Evolutionary conservation across 2,888 invertebrate species (phyloP).

Genomic region (Branchipolynoe longqiensis): DNA sequence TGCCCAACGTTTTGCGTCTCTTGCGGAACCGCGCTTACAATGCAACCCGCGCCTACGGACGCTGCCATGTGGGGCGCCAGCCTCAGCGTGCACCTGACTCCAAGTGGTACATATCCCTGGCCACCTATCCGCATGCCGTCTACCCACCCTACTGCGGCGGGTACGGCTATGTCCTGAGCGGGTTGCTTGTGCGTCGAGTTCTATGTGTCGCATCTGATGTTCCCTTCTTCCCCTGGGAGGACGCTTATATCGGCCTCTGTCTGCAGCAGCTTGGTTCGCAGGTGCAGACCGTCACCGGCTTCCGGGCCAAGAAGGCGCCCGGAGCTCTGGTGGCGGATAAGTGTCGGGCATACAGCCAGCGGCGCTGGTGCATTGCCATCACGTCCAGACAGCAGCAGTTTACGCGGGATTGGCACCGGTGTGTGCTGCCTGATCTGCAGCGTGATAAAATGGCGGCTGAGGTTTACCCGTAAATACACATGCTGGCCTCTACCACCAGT

Average conservation of each 20-base stretch:
- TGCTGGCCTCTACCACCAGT: no score
- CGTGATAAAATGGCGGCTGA: no score
- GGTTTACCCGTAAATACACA: no score
- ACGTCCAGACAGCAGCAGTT: not conserved
- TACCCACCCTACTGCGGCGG: conserved; percentile 22
- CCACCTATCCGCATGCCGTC: not conserved
- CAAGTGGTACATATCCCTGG: not conserved
- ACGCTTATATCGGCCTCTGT: conserved; percentile 24
- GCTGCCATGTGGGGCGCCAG: not conserved
- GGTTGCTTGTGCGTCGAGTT: not conserved
- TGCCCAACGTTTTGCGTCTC: not conserved
- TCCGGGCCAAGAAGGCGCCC: not conserved
- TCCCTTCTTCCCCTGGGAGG: conserved; percentile 3
- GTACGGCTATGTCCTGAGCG: conserved; percentile 4
- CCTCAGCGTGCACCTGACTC: not conserved
- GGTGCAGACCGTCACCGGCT: not conserved
- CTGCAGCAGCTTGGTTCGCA: not conserved
- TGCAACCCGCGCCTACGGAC: not conserved
- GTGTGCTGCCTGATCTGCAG: conserved; percentile 16
- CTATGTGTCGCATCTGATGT: not conserved
- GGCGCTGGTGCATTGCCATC: conserved; percentile 3
- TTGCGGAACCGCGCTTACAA: not conserved
- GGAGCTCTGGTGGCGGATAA: not conserved
- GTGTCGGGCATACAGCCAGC: conserved; percentile 18
- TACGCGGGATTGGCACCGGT: not conserved